phyloP scores from a whole-genome alignment of 2,113 vertebrate species.

The Aythya baeri region DNA sequence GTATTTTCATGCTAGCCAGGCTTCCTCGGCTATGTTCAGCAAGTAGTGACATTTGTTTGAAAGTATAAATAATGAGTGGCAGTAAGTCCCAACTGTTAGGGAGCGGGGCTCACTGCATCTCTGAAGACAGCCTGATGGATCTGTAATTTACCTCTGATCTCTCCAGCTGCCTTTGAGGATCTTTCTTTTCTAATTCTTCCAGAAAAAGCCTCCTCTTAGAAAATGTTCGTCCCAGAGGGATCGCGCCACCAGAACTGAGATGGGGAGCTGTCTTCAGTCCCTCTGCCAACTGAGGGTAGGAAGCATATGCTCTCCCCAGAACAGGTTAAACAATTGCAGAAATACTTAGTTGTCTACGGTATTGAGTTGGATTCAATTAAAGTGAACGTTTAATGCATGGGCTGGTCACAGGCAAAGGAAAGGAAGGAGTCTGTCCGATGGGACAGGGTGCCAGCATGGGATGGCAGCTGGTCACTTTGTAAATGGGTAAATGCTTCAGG shows the following conservation, averaged over 20 bases:
- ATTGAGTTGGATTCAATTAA: neutral
- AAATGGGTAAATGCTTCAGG: neutral
- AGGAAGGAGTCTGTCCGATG: neutral
- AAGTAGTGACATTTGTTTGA: rapidly evolving
- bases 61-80: rapidly evolving
- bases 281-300: neutral
- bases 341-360: neutral
- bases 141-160: neutral
- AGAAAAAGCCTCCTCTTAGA: neutral
- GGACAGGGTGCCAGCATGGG: no score
- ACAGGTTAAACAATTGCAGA: neutral
- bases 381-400: neutral
- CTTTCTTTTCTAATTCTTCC: neutral
- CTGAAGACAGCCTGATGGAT: neutral
- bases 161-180: neutral
- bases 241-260: no score
- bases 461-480: neutral
- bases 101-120: neutral
- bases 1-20: neutral
- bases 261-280: neutral
- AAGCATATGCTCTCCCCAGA: neutral
- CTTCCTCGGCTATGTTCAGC: neutral
- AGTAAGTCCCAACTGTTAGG: rapidly evolving
- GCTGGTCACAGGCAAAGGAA: no score
- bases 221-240: neutral